Conservation (phyloP, 2,113 vertebrate genomes). For the Eublepharis macularius region DNA sequence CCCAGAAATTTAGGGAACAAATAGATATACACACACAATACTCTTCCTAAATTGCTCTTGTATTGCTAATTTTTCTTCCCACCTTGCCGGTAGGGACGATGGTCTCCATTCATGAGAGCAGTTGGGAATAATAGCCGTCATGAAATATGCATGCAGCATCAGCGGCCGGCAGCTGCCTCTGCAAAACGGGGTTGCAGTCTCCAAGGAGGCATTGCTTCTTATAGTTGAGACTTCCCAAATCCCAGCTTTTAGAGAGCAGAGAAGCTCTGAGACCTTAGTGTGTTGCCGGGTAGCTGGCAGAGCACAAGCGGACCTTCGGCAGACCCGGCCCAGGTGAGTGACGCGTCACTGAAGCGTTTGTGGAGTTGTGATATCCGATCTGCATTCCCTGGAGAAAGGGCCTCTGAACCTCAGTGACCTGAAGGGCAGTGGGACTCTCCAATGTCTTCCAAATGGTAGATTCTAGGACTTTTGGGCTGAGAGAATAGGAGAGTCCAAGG, state of each 20-base stretch:
- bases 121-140: slow-evolving; percentile 83
- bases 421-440: neutral
- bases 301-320: rapidly evolving
- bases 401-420: no score
- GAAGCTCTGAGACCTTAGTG: neutral
- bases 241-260: neutral
- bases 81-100: slow-evolving; percentile 51
- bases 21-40: neutral
- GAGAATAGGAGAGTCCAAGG: no score
- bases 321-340: slow-evolving; percentile 46
- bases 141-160: slow-evolving; percentile 87
- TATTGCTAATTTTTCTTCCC: neutral
- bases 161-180: slow-evolving; percentile 1
- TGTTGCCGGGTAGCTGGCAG: rapidly evolving
- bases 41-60: neutral
- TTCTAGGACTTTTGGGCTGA: no score
- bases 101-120: slow-evolving; percentile 65
- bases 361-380: neutral
- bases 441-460: neutral
- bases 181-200: slow-evolving; percentile 21
- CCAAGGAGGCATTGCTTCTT: rapidly evolving
- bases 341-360: rapidly evolving
- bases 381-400: no score
- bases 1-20: neutral
- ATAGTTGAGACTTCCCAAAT: rapidly evolving